Percentiles rank a stretch among this genome's conserved stretches.
These are phyloP conservation scores for Cryptops parisi DNA, from an alignment of 2,888 invertebrate species.

Conservation along the genomic window DNA sequence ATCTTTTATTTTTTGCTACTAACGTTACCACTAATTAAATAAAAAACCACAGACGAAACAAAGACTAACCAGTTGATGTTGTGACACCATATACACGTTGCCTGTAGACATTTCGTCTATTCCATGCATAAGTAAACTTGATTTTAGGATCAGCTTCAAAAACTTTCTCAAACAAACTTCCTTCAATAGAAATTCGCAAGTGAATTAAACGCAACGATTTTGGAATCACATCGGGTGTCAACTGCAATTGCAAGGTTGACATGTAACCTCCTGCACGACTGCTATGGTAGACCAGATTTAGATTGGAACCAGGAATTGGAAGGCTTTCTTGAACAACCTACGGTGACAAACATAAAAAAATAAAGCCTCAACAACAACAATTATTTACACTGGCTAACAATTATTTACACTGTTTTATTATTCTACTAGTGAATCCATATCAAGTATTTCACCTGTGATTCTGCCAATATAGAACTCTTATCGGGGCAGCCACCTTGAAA, in stretches of 20 bases:
- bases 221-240: slow-evolving; percentile 67
- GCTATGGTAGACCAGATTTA: slow-evolving; percentile 89
- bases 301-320: slow-evolving; percentile 79
- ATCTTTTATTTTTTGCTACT: neutral
- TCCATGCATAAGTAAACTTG: slow-evolving; percentile 95
- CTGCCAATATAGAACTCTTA: slow-evolving; percentile 70
- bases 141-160: slow-evolving; percentile 94
- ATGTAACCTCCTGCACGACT: slow-evolving; percentile 87
- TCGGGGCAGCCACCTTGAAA: slow-evolving; percentile 72
- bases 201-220: slow-evolving; percentile 72
- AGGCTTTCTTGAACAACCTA: slow-evolving; percentile 95
- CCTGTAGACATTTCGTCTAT: slow-evolving; percentile 83
- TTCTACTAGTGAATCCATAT: slow-evolving; percentile 6
- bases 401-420: neutral
- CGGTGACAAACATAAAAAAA: neutral
- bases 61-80: slow-evolving; percentile 35
- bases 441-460: slow-evolving; percentile 63
- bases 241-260: slow-evolving; percentile 78
- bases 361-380: neutral
- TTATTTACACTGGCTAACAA: neutral
- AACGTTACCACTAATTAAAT: neutral
- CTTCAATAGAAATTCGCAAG: slow-evolving; percentile 67
- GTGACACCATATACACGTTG: slow-evolving; percentile 34
- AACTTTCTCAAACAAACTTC: slow-evolving; percentile 74
- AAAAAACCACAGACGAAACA: too few relatives aligned